Evolutionary conservation across 2,888 invertebrate genomes (phyloP), one percentile per base, ranked within the genome.

Genomic region (Eupsilia transversa): DNA sequence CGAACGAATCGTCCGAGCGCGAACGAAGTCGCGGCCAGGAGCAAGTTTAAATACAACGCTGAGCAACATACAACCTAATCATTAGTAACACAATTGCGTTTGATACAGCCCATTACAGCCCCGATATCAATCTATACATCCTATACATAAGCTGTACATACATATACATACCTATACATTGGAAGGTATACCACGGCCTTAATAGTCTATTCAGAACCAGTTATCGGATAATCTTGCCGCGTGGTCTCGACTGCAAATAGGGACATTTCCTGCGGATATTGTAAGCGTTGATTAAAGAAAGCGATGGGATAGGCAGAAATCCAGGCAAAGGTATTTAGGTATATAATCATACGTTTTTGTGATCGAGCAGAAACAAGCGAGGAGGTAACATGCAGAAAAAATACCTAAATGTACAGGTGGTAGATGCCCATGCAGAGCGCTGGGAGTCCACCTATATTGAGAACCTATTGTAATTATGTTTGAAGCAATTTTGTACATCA

Each of bases 171-270:
- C 1, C 17, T 77, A 43, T 27, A 56, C 33, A 33, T 33, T 68
- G 14, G 33, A 41, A 54, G 30, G 30, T 38, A 30, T 61, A 66
- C 52, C n/a, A 27, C 12, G 33, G 23, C 23, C 43, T 59, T 80
- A 80, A 82, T 72, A 49, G 77, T 30, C 71, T 43, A 82, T 80
- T 67, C 66, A 63, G 69, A 61, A 67, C 33, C 33, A 41, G 70
- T 82, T 82, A 80, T 80, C 79, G 66, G 63, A 64, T 82, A 67
- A 80, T 82, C 70, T 82, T 63, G 77, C 57, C 43, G 20, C 66
- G 77, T 64, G 79, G 66, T 80, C 79, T 63, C 35, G 79, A 82
- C 82, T 82, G 70, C 52, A 52, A 80, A 80, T 77, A 23, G 70
- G 61, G 38, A 63, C 61, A 64, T 82, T 80, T 77, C 82, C 82